These are phyloP conservation scores for Lasioglossum baleicum DNA, from an alignment of 1,140 invertebrate species.

Conservation along the genomic window DNA sequence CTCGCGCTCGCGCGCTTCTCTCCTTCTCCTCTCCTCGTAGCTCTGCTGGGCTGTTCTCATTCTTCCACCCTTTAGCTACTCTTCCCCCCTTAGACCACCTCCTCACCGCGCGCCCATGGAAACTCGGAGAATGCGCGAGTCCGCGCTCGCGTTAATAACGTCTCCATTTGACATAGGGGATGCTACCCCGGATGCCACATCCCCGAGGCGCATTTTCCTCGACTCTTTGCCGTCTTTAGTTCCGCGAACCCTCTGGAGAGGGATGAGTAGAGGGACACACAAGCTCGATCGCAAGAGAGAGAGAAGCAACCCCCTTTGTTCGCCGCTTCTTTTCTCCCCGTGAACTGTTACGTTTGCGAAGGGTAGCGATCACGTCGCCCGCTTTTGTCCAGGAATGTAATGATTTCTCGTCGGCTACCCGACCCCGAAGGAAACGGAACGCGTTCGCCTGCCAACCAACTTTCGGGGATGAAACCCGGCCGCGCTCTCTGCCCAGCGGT, in stretches of 20 bases:
- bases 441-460: no score
- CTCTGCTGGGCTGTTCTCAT: constrained; percentile 32
- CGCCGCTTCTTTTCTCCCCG: not conserved
- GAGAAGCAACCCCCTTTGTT: constrained; percentile 21
- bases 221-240: constrained; percentile 29
- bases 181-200: constrained; percentile 19
- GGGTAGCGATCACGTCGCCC: constrained; percentile 22
- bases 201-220: not conserved
- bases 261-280: no score
- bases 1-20: not conserved
- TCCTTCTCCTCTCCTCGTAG: constrained; percentile 65
- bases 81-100: not conserved
- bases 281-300: constrained; percentile 2
- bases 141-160: constrained; percentile 60
- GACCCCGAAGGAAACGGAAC: constrained; percentile 23
- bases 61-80: not conserved
- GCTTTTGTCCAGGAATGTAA: constrained; percentile 38
- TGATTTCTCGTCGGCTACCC: constrained; percentile 24
- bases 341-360: constrained; percentile 22
- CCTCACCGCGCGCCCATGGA: no score
- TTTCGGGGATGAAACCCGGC: no score
- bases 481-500: no score
- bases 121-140: constrained; percentile 6
- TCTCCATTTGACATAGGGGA: constrained; percentile 35
- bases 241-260: not conserved